These are phyloP conservation scores for Sorex fumeus DNA, from an alignment of 2,113 vertebrate species.

Conservation along the genomic window DNA sequence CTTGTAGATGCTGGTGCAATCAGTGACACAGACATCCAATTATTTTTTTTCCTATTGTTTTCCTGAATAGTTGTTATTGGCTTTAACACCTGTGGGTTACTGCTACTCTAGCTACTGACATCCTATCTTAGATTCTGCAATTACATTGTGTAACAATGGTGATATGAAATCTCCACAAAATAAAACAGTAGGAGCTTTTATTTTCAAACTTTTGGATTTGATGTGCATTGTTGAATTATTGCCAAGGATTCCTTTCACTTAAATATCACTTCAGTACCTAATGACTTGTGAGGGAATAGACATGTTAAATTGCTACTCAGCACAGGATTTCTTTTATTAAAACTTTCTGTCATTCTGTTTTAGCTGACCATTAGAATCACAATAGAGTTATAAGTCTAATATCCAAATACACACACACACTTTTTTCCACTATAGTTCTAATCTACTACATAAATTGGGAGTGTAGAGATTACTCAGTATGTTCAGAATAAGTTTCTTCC, in stretches of 20 bases:
- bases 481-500: no score
- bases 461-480: no score
- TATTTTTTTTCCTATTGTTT: constrained; percentile 12
- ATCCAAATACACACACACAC: background rate
- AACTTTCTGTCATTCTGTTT: background rate
- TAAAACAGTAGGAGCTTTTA: background rate
- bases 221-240: background rate
- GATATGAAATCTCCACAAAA: background rate
- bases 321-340: background rate
- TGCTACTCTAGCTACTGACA: background rate
- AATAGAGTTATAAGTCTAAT: background rate
- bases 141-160: background rate
- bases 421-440: background rate
- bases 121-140: background rate
- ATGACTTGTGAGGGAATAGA: background rate
- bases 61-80: background rate
- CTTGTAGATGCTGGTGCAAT: background rate
- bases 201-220: constrained; percentile 29
- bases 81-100: background rate
- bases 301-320: background rate
- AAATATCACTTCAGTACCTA: background rate
- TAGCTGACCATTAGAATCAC: background rate
- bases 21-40: background rate
- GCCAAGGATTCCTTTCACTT: background rate
- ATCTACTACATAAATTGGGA: background rate